phyloP scores from a whole-genome alignment of 2,113 vertebrate genomes.

The Corythornis cristatus region DNA sequence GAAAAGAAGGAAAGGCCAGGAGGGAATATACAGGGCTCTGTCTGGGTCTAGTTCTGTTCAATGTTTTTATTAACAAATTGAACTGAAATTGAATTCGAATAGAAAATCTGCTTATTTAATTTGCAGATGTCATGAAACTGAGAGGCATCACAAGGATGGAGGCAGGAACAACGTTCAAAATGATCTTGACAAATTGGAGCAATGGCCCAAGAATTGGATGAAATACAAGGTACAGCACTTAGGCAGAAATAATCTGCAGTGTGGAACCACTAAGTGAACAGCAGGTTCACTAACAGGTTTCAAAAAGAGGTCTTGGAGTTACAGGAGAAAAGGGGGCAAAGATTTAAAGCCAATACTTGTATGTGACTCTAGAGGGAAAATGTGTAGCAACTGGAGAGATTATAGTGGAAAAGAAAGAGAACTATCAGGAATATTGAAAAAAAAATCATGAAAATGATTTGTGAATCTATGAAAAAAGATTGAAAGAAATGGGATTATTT shows the following conservation, averaged over 20 bases:
- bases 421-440: neutral
- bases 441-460: neutral
- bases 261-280: neutral
- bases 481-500: neutral
- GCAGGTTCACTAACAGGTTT: neutral
- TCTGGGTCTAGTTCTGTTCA: constrained; percentile 11
- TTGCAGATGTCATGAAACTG: constrained; percentile 10
- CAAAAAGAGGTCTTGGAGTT: neutral
- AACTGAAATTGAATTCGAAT: constrained; percentile 44
- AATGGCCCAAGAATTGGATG: constrained; percentile 27
- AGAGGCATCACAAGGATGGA: constrained; percentile 5
- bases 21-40: neutral
- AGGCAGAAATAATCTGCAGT: neutral
- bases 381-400: neutral
- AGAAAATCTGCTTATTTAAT: constrained; percentile 30
- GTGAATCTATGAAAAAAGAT: neutral
- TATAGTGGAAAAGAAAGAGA: neutral
- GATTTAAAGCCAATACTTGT: neutral
- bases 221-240: constrained; percentile 10
- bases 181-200: constrained; percentile 14
- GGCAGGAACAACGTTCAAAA: neutral
- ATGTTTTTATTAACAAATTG: constrained; percentile 60
- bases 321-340: neutral
- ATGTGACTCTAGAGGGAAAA: neutral
- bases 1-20: neutral